Conservation (phyloP, 2,888 invertebrate species). For the Melipona beecheii region DNA sequence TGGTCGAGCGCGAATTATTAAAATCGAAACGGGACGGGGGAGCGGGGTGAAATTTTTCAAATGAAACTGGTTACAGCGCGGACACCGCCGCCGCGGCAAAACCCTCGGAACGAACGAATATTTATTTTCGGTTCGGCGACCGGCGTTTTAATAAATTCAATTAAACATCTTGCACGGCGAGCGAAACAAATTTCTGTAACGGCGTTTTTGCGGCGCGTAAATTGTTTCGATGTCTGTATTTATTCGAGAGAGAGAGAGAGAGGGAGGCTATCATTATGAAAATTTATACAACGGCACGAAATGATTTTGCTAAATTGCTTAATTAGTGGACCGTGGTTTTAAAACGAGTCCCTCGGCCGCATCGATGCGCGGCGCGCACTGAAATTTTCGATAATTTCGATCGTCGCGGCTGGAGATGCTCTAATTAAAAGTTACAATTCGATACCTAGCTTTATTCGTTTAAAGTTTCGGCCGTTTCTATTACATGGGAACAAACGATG, state of each 20-base stretch:
- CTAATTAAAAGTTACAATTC: background rate
- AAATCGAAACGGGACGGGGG: constrained; percentile 6
- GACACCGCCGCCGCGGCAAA: background rate
- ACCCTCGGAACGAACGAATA: constrained; percentile 16
- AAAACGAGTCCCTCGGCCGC: background rate
- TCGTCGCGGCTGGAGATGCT: background rate
- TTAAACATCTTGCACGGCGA: constrained; percentile 17
- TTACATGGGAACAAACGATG: no score
- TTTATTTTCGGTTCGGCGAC: constrained; percentile 29
- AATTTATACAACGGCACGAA: constrained; percentile 27
- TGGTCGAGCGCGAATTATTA: constrained; percentile 17
- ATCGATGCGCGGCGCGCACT: background rate
- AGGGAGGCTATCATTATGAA: constrained; percentile 19
- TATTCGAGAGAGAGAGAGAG: constrained; percentile 1
- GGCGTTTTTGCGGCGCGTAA: constrained; percentile 16
- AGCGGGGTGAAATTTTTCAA: constrained; percentile 1
- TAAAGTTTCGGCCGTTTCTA: no score
- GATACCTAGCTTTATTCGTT: background rate
- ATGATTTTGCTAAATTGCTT: constrained; percentile 22
- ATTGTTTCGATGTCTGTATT: constrained; percentile 24
- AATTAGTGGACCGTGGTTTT: constrained; percentile 8
- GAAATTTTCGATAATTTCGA: background rate
- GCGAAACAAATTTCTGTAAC: constrained; percentile 37
- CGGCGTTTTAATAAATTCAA: constrained; percentile 38
- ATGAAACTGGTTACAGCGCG: background rate